phyloP scores from a whole-genome alignment of 2,888 invertebrate genomes.

The Cyaniris semiargus region DNA sequence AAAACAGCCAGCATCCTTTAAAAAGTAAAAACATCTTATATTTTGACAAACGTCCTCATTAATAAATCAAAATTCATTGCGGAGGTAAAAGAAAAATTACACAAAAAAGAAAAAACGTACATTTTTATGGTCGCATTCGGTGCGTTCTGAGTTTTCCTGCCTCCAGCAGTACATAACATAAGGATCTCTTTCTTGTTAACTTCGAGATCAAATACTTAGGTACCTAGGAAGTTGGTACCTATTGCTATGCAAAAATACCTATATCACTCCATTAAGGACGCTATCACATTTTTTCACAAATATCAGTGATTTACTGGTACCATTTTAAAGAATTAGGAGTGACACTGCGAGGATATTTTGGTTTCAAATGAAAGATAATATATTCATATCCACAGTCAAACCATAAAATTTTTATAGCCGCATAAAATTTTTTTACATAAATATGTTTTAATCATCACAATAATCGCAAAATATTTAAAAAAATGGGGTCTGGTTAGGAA shows the following conservation, averaged over 20 bases:
- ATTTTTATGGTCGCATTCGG: neutral
- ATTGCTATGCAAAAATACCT: neutral
- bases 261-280: neutral
- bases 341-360: too few species aligned
- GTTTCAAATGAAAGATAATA: too few species aligned
- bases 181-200: neutral
- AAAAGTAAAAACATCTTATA: neutral
- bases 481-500: too few species aligned
- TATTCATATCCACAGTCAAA: too few species aligned
- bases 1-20: neutral
- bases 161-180: neutral
- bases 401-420: too few species aligned
- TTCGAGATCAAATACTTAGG: neutral
- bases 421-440: too few species aligned
- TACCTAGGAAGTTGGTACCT: neutral
- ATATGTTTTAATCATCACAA: too few species aligned
- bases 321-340: too few species aligned
- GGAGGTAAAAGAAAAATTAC: neutral
- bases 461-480: too few species aligned
- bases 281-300: too few species aligned
- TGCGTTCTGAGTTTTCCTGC: neutral
- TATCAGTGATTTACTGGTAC: too few species aligned
- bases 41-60: neutral
- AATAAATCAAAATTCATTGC: neutral
- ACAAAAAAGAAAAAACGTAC: neutral